Base-by-base conservation (phyloP, 2,797 vertebrate species). In the Smutsia gigantea region DNA sequence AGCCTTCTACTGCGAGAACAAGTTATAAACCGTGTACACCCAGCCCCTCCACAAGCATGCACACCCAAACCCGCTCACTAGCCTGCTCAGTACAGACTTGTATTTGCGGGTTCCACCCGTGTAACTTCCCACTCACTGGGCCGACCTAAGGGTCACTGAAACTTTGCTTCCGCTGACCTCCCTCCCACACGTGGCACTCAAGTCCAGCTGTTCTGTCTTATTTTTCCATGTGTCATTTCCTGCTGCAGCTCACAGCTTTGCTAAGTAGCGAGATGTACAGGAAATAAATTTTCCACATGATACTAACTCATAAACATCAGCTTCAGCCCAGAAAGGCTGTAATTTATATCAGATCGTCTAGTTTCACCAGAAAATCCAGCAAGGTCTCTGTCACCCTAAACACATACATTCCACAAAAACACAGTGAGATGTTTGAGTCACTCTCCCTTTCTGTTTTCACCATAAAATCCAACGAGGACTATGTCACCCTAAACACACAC, bases 201-300 rank as follows among this genome's bases (percentile, higher is more conserved):
- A 63, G n/a, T 6, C 93, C 97, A 98, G 98, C 98, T 98, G 98
- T 46, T 97, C 95, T 75, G 87, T 97, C 87, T 88, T 94, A 91
- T 85, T 98, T 98, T 95, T 51, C 96, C 96, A 93, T 97, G 97
- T 96, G 95, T 98, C 97, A 98, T 98, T 98, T 98, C 98, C 97
- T 98, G 97, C 91, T 92, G 42, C 97, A 97, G 97, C 97, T 98
- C 96, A 97, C 88, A 91, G 87, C 86, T 98, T 97, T 97, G 96
- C 97, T 98, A 98, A 98, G 98, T 95, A 97, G 97, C 81, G 97
- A 96, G 96, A 98, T 94, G 97, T 95, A 96, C 96, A 98, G 98
- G 98, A 99, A 98, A 98, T 96, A 97, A 97, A 98, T 91, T 98
- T 97, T 97, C 96, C 94, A 96, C 97, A 98, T 97, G 95, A 97